Evolutionary conservation across 2,113 vertebrate species (phyloP).

Genomic region (Cryptotis parvus): DNA sequence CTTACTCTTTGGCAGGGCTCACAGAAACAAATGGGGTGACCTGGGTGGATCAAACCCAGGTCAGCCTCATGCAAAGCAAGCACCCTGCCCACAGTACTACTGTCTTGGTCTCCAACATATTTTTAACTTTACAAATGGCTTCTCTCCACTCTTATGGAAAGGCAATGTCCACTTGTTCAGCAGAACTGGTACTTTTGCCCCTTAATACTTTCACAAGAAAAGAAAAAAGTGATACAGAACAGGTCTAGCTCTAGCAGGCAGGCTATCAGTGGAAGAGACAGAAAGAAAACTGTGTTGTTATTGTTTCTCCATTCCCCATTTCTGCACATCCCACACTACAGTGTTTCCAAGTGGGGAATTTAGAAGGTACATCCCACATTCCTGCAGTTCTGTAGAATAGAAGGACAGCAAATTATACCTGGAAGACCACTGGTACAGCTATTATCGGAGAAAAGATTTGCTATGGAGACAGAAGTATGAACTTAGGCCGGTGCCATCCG

Average conservation of each 20-base stretch:
- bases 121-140: constrained; percentile 6
- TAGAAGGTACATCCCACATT: background rate
- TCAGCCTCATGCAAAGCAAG: too few relatives aligned
- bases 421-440: constrained; percentile 2
- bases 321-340: background rate
- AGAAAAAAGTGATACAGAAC: background rate
- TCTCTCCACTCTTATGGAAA: constrained; percentile 35
- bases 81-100: too few relatives aligned
- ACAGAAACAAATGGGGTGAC: too few relatives aligned
- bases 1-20: too few relatives aligned
- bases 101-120: background rate
- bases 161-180: constrained; percentile 56
- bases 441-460: background rate
- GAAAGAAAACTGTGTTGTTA: background rate
- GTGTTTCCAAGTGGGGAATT: background rate
- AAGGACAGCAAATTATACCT: background rate
- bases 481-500: background rate
- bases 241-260: background rate
- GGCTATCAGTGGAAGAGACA: background rate
- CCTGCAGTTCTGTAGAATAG: background rate
- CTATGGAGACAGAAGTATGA: background rate
- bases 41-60: too few relatives aligned
- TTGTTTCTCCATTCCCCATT: background rate
- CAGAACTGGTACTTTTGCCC: constrained; percentile 33
- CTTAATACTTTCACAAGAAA: background rate